These are phyloP conservation scores for Eupsilia transversa DNA, from an alignment of 2,888 invertebrate species.

Conservation along the genomic window DNA sequence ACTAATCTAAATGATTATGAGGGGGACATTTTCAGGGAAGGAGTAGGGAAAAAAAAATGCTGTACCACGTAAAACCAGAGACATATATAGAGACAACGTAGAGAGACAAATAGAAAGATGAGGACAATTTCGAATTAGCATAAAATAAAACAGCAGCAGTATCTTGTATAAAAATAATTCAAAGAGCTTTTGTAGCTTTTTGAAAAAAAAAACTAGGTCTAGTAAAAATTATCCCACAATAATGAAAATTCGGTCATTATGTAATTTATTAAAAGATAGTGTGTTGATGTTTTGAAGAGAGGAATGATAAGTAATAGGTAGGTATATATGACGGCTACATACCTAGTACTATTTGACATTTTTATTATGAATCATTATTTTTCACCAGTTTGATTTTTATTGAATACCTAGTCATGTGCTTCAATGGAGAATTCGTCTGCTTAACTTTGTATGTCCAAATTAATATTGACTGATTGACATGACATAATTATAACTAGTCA, in stretches of 20 bases:
- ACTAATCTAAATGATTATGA: constrained; percentile 23
- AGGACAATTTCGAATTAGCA: neutral
- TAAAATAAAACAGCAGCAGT: no score
- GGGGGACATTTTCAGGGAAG: constrained; percentile 1
- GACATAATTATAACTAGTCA: neutral
- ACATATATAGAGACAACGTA: no score
- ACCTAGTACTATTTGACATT: constrained; percentile 11
- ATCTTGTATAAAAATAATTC: no score
- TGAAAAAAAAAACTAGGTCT: no score
- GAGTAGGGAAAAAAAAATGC: neutral
- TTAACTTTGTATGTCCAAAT: constrained; percentile 11
- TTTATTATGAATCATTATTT: constrained; percentile 39
- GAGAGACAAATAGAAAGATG: neutral
- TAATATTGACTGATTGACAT: neutral
- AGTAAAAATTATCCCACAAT: no score
- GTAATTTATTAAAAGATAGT: neutral
- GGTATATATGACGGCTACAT: constrained; percentile 10
- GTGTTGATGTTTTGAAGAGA: constrained; percentile 22
- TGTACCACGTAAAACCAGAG: no score
- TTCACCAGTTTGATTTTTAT: constrained; percentile 33
- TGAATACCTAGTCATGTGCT: constrained; percentile 26
- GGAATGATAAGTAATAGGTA: constrained; percentile 26
- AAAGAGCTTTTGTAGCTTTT: no score
- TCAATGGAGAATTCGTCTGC: constrained; percentile 4
- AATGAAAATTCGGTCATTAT: neutral